These are phyloP conservation scores for Alligator mississippiensis DNA, from an alignment of 2,113 vertebrate species.

Conservation along the genomic window DNA sequence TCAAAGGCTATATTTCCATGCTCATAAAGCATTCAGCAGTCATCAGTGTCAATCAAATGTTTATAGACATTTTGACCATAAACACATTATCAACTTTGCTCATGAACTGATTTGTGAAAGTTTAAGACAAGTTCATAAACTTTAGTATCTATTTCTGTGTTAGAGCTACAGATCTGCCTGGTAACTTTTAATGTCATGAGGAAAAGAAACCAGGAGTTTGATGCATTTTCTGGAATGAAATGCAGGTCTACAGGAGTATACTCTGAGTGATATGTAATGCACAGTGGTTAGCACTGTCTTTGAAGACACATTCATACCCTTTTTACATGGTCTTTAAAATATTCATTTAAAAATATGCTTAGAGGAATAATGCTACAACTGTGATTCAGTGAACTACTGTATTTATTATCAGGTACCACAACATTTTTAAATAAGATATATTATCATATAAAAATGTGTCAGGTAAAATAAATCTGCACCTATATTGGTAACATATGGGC, in stretches of 20 bases:
- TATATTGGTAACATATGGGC: not conserved
- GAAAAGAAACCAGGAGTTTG: not conserved
- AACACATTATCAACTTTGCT: constrained; percentile 14
- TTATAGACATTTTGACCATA: constrained; percentile 19
- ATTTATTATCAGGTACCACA: not conserved
- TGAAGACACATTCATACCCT: not conserved
- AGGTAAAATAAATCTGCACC: not conserved
- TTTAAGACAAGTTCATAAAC: constrained; percentile 12
- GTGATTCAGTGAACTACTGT: not conserved
- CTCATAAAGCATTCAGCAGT: not conserved
- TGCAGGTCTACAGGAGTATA: not conserved
- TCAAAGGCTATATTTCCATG: constrained; percentile 40
- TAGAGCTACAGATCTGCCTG: constrained; percentile 1
- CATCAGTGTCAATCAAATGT: constrained; percentile 30
- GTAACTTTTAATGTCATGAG: constrained; percentile 25
- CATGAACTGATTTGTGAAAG: not conserved
- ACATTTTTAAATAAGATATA: not conserved
- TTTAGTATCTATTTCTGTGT: constrained; percentile 14
- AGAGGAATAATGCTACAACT: not conserved
- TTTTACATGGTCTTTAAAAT: not conserved
- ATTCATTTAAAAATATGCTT: not conserved
- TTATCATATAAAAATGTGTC: not conserved
- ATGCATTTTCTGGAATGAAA: not conserved
- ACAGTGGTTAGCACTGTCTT: not conserved
- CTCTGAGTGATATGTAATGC: not conserved